A percentile compares a stretch with the other conserved stretches of the same genome.
phyloP scores from a whole-genome alignment of 2,113 vertebrate species.

The Mus pahari region DNA sequence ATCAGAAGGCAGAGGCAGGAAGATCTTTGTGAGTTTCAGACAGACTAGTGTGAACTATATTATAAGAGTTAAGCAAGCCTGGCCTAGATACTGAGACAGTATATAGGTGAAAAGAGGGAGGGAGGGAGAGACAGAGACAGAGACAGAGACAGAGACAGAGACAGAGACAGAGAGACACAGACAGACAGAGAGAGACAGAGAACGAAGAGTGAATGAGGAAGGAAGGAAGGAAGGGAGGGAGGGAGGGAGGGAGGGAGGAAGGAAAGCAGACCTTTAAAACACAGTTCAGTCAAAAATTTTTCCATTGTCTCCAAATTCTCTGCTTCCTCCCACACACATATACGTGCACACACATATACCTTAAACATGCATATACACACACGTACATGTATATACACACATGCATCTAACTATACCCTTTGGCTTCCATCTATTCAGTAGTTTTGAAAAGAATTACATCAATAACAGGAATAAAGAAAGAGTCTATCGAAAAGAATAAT shows the following conservation, averaged over 20 bases:
- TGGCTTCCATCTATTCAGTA: not conserved
- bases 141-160: fast-evolving
- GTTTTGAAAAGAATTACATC: not conserved
- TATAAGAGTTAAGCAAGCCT: not conserved
- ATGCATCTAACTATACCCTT: not conserved
- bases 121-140: fast-evolving
- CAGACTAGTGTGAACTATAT: not conserved
- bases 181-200: no score
- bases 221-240: fast-evolving
- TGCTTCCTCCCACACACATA: not conserved
- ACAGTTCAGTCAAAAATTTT: not conserved
- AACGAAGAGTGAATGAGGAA: no score
- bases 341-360: not conserved
- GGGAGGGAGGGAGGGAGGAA: not conserved
- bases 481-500: not conserved
- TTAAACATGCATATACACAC: no score
- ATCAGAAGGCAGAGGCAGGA: not conserved
- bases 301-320: fast-evolving
- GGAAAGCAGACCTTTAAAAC: not conserved
- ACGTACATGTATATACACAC: not conserved
- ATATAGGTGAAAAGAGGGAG: no score
- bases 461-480: not conserved
- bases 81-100: not conserved
- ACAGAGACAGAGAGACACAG: not conserved
- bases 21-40: not conserved